Base-by-base conservation (phyloP, 2,888 invertebrate species). In the Aproaerema taeniolella region DNA sequence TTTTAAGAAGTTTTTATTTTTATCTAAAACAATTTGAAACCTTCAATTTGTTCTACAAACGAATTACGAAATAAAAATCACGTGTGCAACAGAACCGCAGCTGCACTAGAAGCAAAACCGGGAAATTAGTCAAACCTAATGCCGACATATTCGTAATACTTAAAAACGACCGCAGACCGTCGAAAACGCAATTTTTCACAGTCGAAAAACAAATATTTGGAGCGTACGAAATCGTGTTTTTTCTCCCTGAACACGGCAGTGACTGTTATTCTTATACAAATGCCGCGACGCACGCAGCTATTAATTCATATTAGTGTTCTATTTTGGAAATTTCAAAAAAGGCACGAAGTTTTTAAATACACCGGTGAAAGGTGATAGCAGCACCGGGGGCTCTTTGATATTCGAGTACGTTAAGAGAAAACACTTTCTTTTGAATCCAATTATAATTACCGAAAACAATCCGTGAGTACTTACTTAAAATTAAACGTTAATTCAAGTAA, bases 141-240 rank as follows among this genome's bases (percentile, higher is more conserved):
- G 69, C 67, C 57, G 65, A 72, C 79, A 72, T 76, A 85, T 85
- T 80, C 73, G 66, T 85, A 78, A 75, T 71, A 67, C 78, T 81
- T 79, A 78, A 77, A 74, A 71, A 67, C 62, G 42, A 77, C 81
- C 81, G 66, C 82, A 74, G 66, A 78, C 77, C 77, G 65, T 63
- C 71, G 64, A 67, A 75, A 82, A 80, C 67, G 61, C 70, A 62
- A 86, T 86, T 85, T 74, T 85, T 85, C 83, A 86, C 79, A 81
- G 69, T 72, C 63, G 58, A 75, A 78, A 78, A 77, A 74, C 71
- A 77, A 81, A 78, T 78, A 76, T 73, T 55, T 65, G 64, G 62
- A 66, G 67, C 71, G 65, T 70, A 59, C 48, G 53, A 60, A 77
- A 73, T 67, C 61, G 62, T 50, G 61, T 68, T 68, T 68, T 68